A percentile compares a stretch with the other conserved stretches of the same genome.
Evolutionary conservation across 2,797 vertebrate genomes (phyloP).

Genomic region (Hydrophis major): DNA sequence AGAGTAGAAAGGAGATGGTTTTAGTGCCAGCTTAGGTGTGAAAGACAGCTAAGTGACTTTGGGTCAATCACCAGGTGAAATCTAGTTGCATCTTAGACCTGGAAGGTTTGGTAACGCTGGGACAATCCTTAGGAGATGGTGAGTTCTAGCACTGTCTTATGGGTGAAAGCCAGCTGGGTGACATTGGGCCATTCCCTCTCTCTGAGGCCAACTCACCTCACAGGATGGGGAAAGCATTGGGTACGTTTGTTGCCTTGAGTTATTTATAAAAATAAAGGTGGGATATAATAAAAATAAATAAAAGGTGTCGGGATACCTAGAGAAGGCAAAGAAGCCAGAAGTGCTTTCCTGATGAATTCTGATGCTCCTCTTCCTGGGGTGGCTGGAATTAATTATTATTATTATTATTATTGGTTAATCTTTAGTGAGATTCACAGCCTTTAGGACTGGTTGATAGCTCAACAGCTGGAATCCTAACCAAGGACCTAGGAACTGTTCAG

Average conservation of each 20-base stretch:
- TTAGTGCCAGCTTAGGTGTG: background rate
- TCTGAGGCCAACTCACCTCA: background rate
- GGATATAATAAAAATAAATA: background rate
- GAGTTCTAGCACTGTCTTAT: background rate
- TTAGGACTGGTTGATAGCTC: too few relatives aligned
- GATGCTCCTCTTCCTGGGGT: background rate
- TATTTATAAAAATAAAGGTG: background rate
- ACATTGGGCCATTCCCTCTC: background rate
- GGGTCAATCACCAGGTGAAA: background rate
- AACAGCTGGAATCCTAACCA: too few relatives aligned
- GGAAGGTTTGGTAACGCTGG: background rate
- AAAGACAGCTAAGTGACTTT: background rate
- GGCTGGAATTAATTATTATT: background rate
- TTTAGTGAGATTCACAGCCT: too few relatives aligned
- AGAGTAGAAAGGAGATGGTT: background rate
- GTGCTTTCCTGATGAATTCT: background rate
- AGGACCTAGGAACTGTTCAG: too few relatives aligned
- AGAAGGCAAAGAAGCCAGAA: background rate
- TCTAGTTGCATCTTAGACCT: background rate
- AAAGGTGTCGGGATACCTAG: background rate
- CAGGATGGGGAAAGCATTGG: background rate
- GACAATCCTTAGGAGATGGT: background rate
- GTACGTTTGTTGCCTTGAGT: background rate
- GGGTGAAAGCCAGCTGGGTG: background rate
- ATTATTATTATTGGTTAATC: too few relatives aligned